These are phyloP conservation scores for Drosophila takahashii DNA, from an alignment of 1,140 invertebrate species.

Conservation along the genomic window DNA sequence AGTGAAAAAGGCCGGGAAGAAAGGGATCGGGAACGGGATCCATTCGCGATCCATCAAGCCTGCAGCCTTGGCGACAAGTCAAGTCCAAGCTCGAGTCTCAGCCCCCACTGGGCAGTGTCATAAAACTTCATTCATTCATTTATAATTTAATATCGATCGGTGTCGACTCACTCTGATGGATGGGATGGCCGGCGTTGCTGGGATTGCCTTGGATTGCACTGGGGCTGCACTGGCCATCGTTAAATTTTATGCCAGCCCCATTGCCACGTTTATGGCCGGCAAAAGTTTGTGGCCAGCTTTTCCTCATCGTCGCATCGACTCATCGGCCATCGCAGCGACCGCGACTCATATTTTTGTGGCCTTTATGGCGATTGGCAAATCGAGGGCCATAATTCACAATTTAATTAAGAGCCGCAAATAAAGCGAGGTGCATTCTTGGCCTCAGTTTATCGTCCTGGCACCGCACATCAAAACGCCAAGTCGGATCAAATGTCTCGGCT, in stretches of 20 bases:
- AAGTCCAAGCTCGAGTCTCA: conserved; percentile 11
- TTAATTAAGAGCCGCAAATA: conserved; percentile 80
- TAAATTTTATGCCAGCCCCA: conserved; percentile 69
- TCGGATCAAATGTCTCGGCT: conserved; percentile 30
- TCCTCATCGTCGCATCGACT: conserved; percentile 20
- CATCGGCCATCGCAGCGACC: conserved; percentile 6
- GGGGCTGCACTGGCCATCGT: conserved; percentile 54
- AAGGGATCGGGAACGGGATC: background rate
- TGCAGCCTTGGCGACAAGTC: conserved; percentile 56
- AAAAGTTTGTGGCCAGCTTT: conserved; percentile 51
- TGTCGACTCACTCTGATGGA: conserved; percentile 63
- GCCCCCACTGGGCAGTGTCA: conserved; percentile 51
- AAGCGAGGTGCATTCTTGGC: conserved; percentile 56
- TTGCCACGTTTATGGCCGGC: conserved; percentile 62
- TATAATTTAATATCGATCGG: conserved; percentile 83
- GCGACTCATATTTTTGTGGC: conserved; percentile 76
- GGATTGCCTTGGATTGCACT: conserved; percentile 11
- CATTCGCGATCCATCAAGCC: conserved; percentile 18
- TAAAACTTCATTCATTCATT: conserved; percentile 83
- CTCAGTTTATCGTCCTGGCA: conserved; percentile 42
- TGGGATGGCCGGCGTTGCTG: conserved; percentile 23
- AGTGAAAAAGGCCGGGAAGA: conserved; percentile 5
- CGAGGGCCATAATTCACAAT: conserved; percentile 83
- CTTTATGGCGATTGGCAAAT: conserved; percentile 77
- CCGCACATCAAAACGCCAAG: conserved; percentile 8